A percentile compares a stretch with the other conserved stretches of the same genome.
Conservation (phyloP, 2,888 invertebrate genomes). For the Oscheius sp. region DNA sequence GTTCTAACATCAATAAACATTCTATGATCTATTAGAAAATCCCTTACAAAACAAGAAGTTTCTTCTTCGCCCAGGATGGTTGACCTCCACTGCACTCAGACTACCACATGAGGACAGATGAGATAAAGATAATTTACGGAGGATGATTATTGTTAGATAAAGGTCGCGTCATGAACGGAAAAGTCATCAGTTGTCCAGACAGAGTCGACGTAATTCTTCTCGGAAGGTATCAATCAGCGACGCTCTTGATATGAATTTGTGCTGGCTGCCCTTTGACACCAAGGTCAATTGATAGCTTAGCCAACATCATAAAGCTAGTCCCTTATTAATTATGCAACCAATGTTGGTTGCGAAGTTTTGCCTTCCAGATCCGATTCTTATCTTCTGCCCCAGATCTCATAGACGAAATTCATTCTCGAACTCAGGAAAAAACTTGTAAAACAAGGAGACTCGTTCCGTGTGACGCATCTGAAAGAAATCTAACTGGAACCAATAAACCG, state of each 20-base stretch:
- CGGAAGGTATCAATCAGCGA: constrained; percentile 29
- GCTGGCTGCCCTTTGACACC: constrained; percentile 29
- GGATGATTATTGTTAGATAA: no score
- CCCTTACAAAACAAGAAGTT: background rate
- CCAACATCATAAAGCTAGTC: background rate
- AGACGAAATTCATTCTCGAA: constrained; percentile 22
- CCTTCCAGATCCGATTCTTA: constrained; percentile 19
- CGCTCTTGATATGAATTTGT: constrained; percentile 25
- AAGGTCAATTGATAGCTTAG: constrained; percentile 7
- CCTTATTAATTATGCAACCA: background rate
- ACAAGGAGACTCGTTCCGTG: constrained; percentile 4
- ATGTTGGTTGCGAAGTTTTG: background rate
- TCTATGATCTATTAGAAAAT: no score
- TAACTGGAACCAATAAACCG: background rate
- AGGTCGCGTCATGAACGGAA: background rate
- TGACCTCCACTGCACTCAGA: no score
- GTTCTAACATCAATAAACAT: background rate
- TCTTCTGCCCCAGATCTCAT: constrained; percentile 18
- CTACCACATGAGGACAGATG: no score
- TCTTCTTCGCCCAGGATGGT: background rate
- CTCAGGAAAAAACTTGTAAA: constrained; percentile 30
- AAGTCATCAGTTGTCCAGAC: background rate
- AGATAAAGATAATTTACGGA: no score
- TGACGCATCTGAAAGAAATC: background rate
- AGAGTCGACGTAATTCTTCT: constrained; percentile 16